These are phyloP conservation scores for Chelonoidis abingdonii DNA, from an alignment of 2,113 vertebrate species.

Conservation along the genomic window DNA sequence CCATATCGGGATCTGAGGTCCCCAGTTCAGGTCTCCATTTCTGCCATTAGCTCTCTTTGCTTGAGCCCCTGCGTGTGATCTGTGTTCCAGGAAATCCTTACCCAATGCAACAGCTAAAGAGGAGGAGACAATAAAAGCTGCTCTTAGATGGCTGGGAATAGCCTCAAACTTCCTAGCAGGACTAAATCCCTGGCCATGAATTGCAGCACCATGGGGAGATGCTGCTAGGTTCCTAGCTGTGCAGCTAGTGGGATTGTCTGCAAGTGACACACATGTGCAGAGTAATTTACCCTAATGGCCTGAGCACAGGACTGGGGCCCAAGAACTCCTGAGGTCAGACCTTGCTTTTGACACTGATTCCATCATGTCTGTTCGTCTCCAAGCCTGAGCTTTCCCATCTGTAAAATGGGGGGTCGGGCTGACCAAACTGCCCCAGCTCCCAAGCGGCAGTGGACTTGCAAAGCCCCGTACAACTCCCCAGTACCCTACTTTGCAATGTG, in stretches of 20 bases:
- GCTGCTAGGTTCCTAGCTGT: not conserved
- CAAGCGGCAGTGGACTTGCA: not conserved
- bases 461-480: too few species aligned
- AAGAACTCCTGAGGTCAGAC: not conserved
- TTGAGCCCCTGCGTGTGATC: not conserved
- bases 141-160: not conserved
- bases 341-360: not conserved
- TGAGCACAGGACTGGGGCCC: not conserved
- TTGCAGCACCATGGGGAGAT: not conserved
- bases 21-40: not conserved
- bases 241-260: not conserved
- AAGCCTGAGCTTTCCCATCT: not conserved
- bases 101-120: not conserved
- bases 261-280: not conserved
- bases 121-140: not conserved
- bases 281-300: not conserved
- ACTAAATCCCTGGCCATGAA: not conserved
- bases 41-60: not conserved
- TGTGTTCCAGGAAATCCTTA: not conserved
- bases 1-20: not conserved
- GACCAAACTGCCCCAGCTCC: too few species aligned
- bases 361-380: not conserved
- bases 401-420: not conserved
- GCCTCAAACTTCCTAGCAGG: not conserved
- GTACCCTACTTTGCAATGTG: not conserved